Evolutionary conservation across 2,797 vertebrate genomes (phyloP).

Genomic region (Pangasius djambal): DNA sequence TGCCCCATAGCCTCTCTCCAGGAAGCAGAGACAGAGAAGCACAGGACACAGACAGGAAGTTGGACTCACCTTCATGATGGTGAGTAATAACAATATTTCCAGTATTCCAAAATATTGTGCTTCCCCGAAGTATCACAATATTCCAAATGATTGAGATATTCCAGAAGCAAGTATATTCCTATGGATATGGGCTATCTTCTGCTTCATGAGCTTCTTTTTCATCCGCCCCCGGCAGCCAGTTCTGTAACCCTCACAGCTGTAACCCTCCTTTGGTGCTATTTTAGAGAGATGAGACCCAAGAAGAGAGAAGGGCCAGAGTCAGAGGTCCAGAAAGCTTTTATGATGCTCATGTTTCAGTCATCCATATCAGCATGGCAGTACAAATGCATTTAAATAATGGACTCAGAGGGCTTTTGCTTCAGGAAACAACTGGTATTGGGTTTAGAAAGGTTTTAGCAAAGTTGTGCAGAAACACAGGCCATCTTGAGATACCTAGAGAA

Average conservation of each 20-base stretch:
- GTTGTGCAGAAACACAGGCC: conserved; percentile 68
- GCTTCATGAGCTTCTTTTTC: conserved; percentile 66
- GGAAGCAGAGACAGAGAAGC: conserved; percentile 95
- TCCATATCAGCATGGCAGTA: conserved; percentile 64
- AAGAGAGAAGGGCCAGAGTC: conserved; percentile 56
- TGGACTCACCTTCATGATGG: conserved; percentile 91
- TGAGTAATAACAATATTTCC: conserved; percentile 48
- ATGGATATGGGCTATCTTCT: conserved; percentile 54
- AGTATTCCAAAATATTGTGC: conserved; percentile 47
- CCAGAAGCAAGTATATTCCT: conserved; percentile 54
- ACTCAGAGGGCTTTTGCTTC: conserved; percentile 58
- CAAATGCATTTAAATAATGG: conserved; percentile 86
- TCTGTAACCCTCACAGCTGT: conserved; percentile 41
- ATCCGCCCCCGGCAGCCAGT: conserved; percentile 62
- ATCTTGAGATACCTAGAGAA: conserved; percentile 80
- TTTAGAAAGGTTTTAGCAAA: conserved; percentile 73
- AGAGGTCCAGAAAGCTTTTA: conserved; percentile 76
- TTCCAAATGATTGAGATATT: conserved; percentile 49
- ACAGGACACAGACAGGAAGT: conserved; percentile 91
- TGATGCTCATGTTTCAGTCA: conserved; percentile 83
- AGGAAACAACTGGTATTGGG: conserved; percentile 52
- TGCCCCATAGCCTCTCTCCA: conserved; percentile 87
- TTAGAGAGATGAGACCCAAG: conserved; percentile 74
- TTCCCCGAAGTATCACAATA: conserved; percentile 36
- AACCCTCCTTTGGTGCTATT: conserved; percentile 46